Evolutionary conservation across 2,113 vertebrate species (phyloP), one percentile per base, ranked within the genome.

Genomic region (Myodes glareolus): DNA sequence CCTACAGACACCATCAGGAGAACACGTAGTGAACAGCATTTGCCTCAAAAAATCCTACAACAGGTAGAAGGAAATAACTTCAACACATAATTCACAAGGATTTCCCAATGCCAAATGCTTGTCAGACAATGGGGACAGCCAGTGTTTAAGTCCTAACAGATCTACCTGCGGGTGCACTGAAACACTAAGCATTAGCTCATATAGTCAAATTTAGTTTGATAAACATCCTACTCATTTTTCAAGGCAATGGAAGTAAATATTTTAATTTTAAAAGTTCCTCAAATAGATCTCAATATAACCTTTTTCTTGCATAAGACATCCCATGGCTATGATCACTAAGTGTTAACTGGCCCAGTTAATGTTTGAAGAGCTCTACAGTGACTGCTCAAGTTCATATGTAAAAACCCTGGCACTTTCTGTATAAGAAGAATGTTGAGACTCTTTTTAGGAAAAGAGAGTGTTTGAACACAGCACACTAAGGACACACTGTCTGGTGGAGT

Each of bases 231-330:
- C 25, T 29, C 3, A 47, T 73, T 90, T 68, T 68, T 82, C 39
- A 86, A 27, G 42, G 33, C 87, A 61, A 72, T 31, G 88, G 90
- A 61, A 91, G 50, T 61, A 45, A 58, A 80, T 73, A 78, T 76
- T 77, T 85, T 90, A 70, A 61, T 80, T 94, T 29, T 73, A 76
- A 92, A 92, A 61, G n/a, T 68, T 92, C 68, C n/a, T 90, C 80
- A 91, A 63, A 12, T 84, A 39, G 39, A 65, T 80, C 72, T 76
- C 75, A 94, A 33, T 63, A n/a, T 36, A 78, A 89, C 11, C 50
- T 3, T 87, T 92, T 61, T 81, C 63, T 50, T 70, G 4, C 16
- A 89, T 75, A 52, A 92, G 52, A 67, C 50, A 82, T 65, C 58
- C 63, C 58, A 39, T 17, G 19, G n/a, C 68, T 75, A 58, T 84